These are phyloP conservation scores for Apocheima hispidaria DNA, from an alignment of 2,888 invertebrate species.

Conservation along the genomic window DNA sequence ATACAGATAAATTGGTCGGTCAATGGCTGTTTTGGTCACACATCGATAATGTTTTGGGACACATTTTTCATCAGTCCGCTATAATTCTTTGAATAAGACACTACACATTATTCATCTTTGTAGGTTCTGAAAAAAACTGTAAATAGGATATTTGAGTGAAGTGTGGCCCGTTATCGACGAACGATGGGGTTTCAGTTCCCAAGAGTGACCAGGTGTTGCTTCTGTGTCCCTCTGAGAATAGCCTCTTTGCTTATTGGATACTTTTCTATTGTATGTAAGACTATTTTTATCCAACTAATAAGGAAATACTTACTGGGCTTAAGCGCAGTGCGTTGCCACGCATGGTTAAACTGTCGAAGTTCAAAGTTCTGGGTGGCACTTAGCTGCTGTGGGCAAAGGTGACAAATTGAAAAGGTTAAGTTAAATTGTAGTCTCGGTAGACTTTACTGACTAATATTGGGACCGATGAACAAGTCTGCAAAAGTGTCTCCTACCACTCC, in stretches of 20 bases:
- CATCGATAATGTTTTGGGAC: constrained; percentile 13
- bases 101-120: background rate
- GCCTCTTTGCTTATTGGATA: constrained; percentile 75
- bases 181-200: constrained; percentile 58
- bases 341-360: no score
- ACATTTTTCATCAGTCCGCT: constrained; percentile 9
- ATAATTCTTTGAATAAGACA: background rate
- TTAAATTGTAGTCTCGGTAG: no score
- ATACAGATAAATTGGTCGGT: background rate
- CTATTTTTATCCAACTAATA: no score
- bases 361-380: no score
- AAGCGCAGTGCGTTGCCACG: no score
- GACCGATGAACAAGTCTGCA: no score
- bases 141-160: background rate
- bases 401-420: no score
- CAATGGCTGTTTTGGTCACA: constrained; percentile 21
- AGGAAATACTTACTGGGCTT: no score
- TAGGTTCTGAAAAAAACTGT: background rate
- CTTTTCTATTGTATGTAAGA: constrained; percentile 73
- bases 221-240: constrained; percentile 66
- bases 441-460: no score
- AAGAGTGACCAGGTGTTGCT: constrained; percentile 66
- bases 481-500: no score
- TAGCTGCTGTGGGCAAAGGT: no score
- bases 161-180: background rate